Base-by-base conservation (phyloP, 2,113 vertebrate genomes). In the Gnathonemus echidnorhynchus region DNA sequence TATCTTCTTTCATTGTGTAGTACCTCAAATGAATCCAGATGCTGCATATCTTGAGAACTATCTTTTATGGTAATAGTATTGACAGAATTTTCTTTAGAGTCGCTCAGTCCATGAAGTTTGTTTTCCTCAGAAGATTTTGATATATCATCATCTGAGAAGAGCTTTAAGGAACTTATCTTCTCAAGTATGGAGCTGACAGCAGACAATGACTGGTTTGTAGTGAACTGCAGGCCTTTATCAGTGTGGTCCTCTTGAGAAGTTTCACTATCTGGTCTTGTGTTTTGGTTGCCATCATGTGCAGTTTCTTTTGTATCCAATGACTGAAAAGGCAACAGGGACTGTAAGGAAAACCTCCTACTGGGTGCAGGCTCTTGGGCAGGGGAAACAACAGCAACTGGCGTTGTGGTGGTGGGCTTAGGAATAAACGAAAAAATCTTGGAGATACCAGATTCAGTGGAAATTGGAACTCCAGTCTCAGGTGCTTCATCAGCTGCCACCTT, bases 111-210 rank as follows among this genome's bases (percentile, higher is more conserved):
- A 56, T 91, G 90, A 17, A 8, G 24, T 42, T 91, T 91, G 87
- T 93, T 91, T 39, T 62, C 8, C 77, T 93, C 93, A 89, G 86
- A 39, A 2, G 77, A 88, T 19, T 89, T 93, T 5, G 7, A 24
- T 88, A 48, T 50, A 31, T 93, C 92, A 31, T 93, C 92, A 19
- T 74, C 49, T 62, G 94, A 94, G 91, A 94, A 94, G 53, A 94
- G 74, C 85, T 94, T 95, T 77, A 97, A 93, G 91, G 96, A 95
- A 91, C 95, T 97, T n/a, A 97, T 91, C 89, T 96, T 96, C 17
- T 92, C 96, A 24, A 97, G 93, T 84, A 97, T 95, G 8, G 96
- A 95, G 92, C 95, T 97, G 88, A 95, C 92, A 90, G 95, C 91
- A 0, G 93, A 94, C 89, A 90, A 92, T 39, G 95, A 95, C 91